Base-by-base conservation (phyloP, 2,888 invertebrate genomes). In the Tetrapedia diversipes region DNA sequence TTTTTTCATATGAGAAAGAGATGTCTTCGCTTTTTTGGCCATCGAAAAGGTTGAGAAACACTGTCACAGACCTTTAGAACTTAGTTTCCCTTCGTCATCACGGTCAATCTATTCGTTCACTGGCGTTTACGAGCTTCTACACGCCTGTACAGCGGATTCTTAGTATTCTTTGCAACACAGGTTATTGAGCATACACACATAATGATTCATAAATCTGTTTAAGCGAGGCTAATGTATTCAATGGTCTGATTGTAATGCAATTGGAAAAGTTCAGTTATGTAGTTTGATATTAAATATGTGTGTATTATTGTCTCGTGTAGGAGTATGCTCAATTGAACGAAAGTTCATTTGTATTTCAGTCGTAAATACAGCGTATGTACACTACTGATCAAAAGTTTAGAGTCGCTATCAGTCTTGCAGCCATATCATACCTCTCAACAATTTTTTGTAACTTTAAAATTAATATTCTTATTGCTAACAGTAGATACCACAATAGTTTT, bases 161-260 rank as follows among this genome's bases (percentile, higher is more conserved):
- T 41, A 29, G 27, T 39, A 37, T 39, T 37, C 14, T 51, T n/a
- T n/a, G 29, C n/a, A 10, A 16, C 11, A 6, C 1, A 14, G 14
- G 41, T 37, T 34, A 24, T 39, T 14, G 14, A 2, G n/a, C 34
- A 3, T n/a, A 37, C 16, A 16, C 4, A 14, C 11, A 24, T 10
- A 14, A 22, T 27, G 47, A 49, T 45, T 47, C 47, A 49, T 61
- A 49, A 61, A 49, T 49, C 61, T 27, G 37, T 27, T 49, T 24
- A 24, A 61, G 47, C 45, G 60, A 19, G 22, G 32, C 43, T 59
- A 59, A 39, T 32, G 60, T n/a, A 24, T 34, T 47, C 32, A 47
- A 32, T 47, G 32, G 11, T 8, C 4, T 14, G 16, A 14, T 16
- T 19, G 1, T 8, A 16, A 4, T 16, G 1, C 19, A 16, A 8